Conservation (phyloP, 1,140 invertebrate genomes). For the Oreohelix idahoensis region DNA sequence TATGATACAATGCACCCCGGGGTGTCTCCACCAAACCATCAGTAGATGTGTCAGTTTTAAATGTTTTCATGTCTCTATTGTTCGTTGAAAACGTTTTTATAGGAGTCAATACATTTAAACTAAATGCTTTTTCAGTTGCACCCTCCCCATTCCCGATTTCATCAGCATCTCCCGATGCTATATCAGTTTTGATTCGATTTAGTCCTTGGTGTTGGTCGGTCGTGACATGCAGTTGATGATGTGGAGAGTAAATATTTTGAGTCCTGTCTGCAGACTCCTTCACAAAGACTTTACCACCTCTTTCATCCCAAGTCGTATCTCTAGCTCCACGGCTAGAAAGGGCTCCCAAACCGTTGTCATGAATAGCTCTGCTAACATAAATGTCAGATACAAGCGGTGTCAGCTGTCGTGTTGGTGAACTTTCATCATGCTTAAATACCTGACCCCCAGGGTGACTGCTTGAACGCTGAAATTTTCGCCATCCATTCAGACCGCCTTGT, state of each 20-base stretch:
- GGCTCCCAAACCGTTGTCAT: neutral
- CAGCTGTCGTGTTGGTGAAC: neutral
- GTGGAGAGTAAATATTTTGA: neutral
- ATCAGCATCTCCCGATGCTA: no score
- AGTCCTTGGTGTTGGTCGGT: neutral
- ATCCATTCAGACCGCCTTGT: neutral
- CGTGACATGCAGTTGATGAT: neutral
- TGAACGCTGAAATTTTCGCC: neutral
- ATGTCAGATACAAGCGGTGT: neutral
- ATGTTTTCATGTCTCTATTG: neutral
- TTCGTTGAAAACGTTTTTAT: no score
- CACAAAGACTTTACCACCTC: neutral
- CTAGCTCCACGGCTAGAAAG: neutral
- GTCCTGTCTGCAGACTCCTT: neutral
- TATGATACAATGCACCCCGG: slow-evolving; percentile 25
- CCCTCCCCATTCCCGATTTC: no score
- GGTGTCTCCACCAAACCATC: neutral
- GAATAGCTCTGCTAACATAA: neutral
- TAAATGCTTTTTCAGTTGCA: no score
- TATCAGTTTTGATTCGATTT: no score
- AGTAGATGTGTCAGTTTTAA: neutral
- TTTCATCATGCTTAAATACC: neutral
- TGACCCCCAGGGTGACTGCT: no score
- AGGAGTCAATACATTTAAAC: no score
- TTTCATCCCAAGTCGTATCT: neutral